These are phyloP conservation scores for Chelonoidis abingdonii DNA, from an alignment of 2,113 vertebrate genomes.

Conservation along the genomic window DNA sequence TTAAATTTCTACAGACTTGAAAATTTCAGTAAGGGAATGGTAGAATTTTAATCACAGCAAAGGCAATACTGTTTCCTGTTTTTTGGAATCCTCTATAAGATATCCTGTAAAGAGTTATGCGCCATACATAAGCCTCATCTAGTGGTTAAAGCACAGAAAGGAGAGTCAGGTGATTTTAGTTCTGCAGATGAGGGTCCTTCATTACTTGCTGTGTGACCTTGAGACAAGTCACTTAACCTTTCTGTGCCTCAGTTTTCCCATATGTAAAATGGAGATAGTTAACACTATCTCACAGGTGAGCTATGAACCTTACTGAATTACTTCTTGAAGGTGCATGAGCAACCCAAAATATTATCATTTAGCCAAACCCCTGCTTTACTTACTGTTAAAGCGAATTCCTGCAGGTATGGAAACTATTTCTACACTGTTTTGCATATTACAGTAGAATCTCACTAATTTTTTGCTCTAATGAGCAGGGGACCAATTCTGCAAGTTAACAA, in stretches of 20 bases:
- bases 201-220: neutral
- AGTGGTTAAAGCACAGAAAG: neutral
- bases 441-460: neutral
- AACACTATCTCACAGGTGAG: neutral
- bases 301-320: neutral
- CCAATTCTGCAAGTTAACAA: neutral
- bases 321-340: neutral
- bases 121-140: neutral
- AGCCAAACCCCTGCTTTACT: neutral
- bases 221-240: neutral
- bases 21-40: neutral
- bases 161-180: neutral
- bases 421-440: neutral
- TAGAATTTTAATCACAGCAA: neutral
- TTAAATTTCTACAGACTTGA: neutral
- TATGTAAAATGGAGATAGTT: neutral
- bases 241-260: slow-evolving; percentile 1
- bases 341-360: neutral
- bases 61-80: neutral
- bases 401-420: neutral
- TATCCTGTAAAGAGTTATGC: neutral
- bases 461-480: neutral
- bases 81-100: neutral
- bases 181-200: neutral
- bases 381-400: neutral